Evolutionary conservation across 2,888 invertebrate genomes (phyloP).

Genomic region (Oscheius sp.): DNA sequence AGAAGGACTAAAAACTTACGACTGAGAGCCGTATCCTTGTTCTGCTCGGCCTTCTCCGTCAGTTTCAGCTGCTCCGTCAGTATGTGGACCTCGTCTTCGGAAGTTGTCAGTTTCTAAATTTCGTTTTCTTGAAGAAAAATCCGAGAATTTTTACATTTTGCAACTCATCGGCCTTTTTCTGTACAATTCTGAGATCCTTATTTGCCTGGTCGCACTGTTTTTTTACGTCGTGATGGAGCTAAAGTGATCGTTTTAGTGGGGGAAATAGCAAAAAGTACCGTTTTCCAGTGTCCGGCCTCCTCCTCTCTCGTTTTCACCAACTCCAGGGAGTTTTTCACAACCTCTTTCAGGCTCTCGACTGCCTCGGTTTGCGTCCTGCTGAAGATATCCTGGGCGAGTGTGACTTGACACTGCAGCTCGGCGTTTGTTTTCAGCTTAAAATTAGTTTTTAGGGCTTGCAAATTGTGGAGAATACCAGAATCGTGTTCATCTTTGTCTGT

Average conservation of each 20-base stretch:
- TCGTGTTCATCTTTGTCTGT: conserved; percentile 21
- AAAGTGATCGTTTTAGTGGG: not conserved
- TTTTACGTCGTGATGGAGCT: not conserved
- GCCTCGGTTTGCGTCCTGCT: conserved; percentile 13
- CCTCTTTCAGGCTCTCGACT: not conserved
- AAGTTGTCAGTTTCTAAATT: conserved; percentile 7
- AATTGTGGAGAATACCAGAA: not conserved
- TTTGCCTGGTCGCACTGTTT: not conserved
- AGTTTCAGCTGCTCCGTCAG: not conserved
- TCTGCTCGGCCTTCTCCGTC: not conserved
- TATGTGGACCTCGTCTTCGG: not conserved
- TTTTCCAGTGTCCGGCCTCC: conserved; percentile 24
- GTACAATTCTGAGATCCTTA: conserved; percentile 8
- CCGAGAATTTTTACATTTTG: not conserved
- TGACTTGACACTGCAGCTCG: conserved; percentile 21
- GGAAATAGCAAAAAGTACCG: not conserved
- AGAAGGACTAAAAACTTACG: not conserved
- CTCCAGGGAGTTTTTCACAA: conserved; percentile 6
- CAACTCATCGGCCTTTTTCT: conserved; percentile 10
- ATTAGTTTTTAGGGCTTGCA: not conserved
- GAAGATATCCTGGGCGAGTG: conserved; percentile 12
- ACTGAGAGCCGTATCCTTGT: not conserved
- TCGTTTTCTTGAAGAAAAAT: no score
- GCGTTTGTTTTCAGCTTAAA: conserved; percentile 29
- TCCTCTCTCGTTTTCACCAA: conserved; percentile 20